A percentile compares a stretch with the other conserved stretches of the same genome.
Conservation (phyloP, 1,140 invertebrate genomes). For the Neocloeon triangulifer region DNA sequence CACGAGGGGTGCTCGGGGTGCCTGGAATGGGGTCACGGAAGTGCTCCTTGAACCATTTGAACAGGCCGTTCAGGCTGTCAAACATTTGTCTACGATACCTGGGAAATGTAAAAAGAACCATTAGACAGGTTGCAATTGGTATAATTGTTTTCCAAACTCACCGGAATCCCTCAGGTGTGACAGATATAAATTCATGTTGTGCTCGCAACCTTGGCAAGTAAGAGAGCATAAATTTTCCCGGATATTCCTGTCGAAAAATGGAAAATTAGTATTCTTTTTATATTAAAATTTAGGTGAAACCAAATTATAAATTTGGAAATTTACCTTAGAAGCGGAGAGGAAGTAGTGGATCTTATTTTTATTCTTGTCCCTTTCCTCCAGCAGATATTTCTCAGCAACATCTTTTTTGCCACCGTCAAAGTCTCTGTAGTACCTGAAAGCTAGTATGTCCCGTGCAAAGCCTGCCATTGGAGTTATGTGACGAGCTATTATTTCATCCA, state of each 20-base stretch:
- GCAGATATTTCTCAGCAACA: slow-evolving; percentile 66
- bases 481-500: slow-evolving; percentile 96
- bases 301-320: slow-evolving; percentile 2
- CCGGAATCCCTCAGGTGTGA: slow-evolving; percentile 78
- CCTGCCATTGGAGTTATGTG: slow-evolving; percentile 91
- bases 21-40: slow-evolving; percentile 74
- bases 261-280: neutral
- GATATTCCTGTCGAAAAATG: slow-evolving; percentile 38
- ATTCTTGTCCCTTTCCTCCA: slow-evolving; percentile 67
- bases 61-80: slow-evolving; percentile 52
- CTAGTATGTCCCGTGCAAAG: slow-evolving; percentile 69
- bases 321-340: slow-evolving; percentile 53
- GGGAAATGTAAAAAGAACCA: too few relatives aligned
- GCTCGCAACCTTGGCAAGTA: slow-evolving; percentile 70
- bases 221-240: slow-evolving; percentile 86
- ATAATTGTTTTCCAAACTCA: too few relatives aligned
- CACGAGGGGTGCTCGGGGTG: slow-evolving; percentile 47
- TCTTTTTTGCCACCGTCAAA: slow-evolving; percentile 48
- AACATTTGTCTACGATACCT: slow-evolving; percentile 81
- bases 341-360: slow-evolving; percentile 79
- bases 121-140: too few relatives aligned
- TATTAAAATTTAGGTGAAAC: neutral
- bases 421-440: slow-evolving; percentile 76
- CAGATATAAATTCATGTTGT: slow-evolving; percentile 77
- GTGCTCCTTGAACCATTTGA: slow-evolving; percentile 97